Evolutionary conservation across 2,888 invertebrate genomes (phyloP), one percentile per base, ranked within the genome.

Genomic region (Heliconius ethilla): DNA sequence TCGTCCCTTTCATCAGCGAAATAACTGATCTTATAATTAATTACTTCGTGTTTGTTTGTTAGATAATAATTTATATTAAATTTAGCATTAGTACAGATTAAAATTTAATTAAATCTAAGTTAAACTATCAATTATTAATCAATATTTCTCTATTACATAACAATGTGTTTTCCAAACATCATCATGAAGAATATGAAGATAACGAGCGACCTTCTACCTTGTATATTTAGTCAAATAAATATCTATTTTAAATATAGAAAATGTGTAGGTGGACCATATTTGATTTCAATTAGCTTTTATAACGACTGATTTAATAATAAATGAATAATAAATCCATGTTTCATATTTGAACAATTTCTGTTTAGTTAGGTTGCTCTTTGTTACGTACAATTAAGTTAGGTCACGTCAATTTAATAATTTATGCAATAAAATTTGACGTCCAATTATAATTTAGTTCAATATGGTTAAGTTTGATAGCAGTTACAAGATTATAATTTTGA

Each of bases 1-100:
- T 80, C 79, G 76, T 83, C 81, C 81, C 82, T 81, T 82, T 80
- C 69, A 78, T 73, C 67, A 77, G 79, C 77, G 77, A 79, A 82
- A 81, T 75, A 75, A 65, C 70, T 72, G 62, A 76, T 74, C 73
- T 69, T 29, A 13, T 77, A 51, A 78, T 81, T 80, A 79, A 82
- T 83, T 81, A 77, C 77, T 77, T 76, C 29, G 70, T 70, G n/a
- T 29, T 75, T 74, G 15, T 29, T 22, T 33, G 22, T 51, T 59
- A n/a, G 15, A 59, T 63, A 27, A 62, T 45, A 63, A 40, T 9
- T 74, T 40, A 45, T 25, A 62, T 27, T 11, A 63, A 40, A 63
- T 27, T 74, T 74, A 40, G 15, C 2, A 7, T 27, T 27, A 27
- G 18, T 51, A 22, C 7, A 51, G 22, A 51, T 51, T 18, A 18